phyloP scores from a whole-genome alignment of 2,113 vertebrate species.

The Xiphophorus hellerii region DNA sequence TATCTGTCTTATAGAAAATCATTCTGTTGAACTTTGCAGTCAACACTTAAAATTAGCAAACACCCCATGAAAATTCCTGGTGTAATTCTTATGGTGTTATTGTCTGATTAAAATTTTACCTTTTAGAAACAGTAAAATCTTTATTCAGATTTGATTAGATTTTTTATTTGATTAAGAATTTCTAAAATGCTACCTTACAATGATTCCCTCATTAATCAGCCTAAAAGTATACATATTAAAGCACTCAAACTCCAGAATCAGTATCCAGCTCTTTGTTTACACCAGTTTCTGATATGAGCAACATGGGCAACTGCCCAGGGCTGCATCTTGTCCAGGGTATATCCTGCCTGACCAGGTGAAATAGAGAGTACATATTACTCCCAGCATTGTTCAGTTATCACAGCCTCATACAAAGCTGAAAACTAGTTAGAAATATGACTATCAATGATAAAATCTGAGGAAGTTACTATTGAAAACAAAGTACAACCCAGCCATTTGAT shows the following conservation, averaged over 20 bases:
- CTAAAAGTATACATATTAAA: too few relatives aligned
- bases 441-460: slow-evolving; percentile 29
- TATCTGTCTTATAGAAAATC: neutral
- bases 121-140: neutral
- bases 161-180: neutral
- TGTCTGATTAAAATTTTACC: neutral
- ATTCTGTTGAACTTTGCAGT: too few relatives aligned
- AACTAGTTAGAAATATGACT: slow-evolving; percentile 22
- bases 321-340: too few relatives aligned
- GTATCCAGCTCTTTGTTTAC: too few relatives aligned
- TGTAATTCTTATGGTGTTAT: neutral
- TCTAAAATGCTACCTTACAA: neutral
- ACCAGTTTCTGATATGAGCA: too few relatives aligned
- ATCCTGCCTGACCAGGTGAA: too few relatives aligned
- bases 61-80: neutral
- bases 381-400: slow-evolving; percentile 29
- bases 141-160: neutral
- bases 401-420: slow-evolving; percentile 33
- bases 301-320: too few relatives aligned
- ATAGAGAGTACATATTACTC: neutral
- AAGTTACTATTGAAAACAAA: slow-evolving; percentile 41
- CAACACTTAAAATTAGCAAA: neutral
- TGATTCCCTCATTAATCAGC: neutral
- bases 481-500: slow-evolving; percentile 34
- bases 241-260: too few relatives aligned